These are phyloP conservation scores for Auanema freiburgensis DNA, from an alignment of 2,888 invertebrate genomes.

Conservation along the genomic window DNA sequence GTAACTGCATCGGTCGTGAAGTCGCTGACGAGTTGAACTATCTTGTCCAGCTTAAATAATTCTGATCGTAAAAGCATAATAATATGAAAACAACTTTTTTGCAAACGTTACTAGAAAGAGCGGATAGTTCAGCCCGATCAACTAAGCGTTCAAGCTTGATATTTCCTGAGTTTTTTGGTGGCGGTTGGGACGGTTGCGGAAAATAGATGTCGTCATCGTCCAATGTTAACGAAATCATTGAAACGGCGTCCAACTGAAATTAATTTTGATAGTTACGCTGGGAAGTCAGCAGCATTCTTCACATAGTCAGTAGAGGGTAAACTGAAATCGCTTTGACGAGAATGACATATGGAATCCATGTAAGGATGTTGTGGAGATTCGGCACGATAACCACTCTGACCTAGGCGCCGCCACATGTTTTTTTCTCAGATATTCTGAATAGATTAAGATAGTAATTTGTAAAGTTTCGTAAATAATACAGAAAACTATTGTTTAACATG, in stretches of 20 bases:
- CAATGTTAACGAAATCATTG: conserved; percentile 14
- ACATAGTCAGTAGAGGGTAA: background rate
- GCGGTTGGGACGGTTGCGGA: too few species aligned
- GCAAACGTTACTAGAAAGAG: conserved; percentile 12
- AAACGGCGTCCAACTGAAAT: conserved; percentile 14
- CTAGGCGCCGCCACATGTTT: conserved; percentile 20
- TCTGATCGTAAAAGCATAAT: background rate
- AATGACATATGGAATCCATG: conserved; percentile 12
- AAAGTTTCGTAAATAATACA: too few species aligned
- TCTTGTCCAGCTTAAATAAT: conserved; percentile 15
- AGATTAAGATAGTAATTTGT: too few species aligned
- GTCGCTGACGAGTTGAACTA: conserved; percentile 16
- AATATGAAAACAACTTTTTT: conserved; percentile 10
- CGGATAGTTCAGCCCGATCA: conserved; percentile 7
- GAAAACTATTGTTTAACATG: too few species aligned
- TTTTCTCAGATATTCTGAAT: too few species aligned
- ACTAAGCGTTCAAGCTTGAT: conserved; percentile 5
- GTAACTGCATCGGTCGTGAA: conserved; percentile 17
- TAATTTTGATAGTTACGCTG: too few species aligned
- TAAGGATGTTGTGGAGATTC: conserved; percentile 13
- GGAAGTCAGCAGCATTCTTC: background rate
- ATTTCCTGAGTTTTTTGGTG: conserved; percentile 1
- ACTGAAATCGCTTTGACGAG: background rate
- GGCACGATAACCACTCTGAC: conserved; percentile 18
- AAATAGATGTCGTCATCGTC: background rate